These are phyloP conservation scores for Lycia hirtaria DNA, from an alignment of 2,888 invertebrate genomes.

Conservation along the genomic window DNA sequence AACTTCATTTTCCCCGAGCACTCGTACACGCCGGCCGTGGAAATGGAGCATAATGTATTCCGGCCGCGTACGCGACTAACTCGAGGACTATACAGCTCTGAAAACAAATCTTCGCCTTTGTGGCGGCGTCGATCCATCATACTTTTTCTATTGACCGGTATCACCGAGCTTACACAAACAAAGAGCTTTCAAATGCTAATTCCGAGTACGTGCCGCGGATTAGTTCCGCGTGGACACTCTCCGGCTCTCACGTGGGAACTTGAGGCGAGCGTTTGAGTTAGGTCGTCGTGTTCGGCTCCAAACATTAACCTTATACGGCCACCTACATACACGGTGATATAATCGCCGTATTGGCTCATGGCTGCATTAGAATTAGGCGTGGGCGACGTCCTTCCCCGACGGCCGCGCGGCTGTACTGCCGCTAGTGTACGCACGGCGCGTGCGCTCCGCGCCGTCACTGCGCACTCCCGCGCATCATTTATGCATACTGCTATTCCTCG, in stretches of 20 bases:
- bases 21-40: constrained; percentile 52
- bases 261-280: constrained; percentile 26
- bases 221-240: constrained; percentile 67
- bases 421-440: constrained; percentile 58
- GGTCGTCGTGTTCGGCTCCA: constrained; percentile 51
- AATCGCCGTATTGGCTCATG: constrained; percentile 74
- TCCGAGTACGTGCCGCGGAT: constrained; percentile 76
- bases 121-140: constrained; percentile 77
- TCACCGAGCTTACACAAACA: constrained; percentile 80
- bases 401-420: constrained; percentile 62
- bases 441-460: constrained; percentile 57
- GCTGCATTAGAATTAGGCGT: constrained; percentile 64
- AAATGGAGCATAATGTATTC: constrained; percentile 70
- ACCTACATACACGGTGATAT: constrained; percentile 82
- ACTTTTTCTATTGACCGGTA: constrained; percentile 79
- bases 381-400: constrained; percentile 76
- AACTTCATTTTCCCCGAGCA: constrained; percentile 50
- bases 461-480: constrained; percentile 71
- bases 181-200: constrained; percentile 83
- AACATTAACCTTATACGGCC: constrained; percentile 84
- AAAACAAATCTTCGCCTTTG: constrained; percentile 81
- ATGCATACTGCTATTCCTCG: constrained; percentile 73
- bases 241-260: constrained; percentile 75
- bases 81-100: constrained; percentile 76
- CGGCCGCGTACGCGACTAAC: constrained; percentile 72